Base-by-base conservation (phyloP, 2,113 vertebrate species). In the Sphaerodactylus townsendi region DNA sequence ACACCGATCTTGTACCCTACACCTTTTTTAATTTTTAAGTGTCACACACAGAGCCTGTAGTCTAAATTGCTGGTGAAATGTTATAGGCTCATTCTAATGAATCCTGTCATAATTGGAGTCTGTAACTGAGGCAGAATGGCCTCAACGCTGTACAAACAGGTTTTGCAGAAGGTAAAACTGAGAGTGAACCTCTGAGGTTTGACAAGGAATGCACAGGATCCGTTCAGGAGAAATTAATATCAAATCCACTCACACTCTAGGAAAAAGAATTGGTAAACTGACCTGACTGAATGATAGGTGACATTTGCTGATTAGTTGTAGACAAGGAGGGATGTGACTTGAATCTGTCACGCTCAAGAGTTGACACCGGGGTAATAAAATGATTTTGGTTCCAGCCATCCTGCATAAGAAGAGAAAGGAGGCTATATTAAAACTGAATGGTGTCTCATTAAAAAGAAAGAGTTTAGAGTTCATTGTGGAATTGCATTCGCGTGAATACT, bases 381-480 rank as follows among this genome's bases (percentile, higher is more conserved):
- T 99, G 98, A 96, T 98, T 99, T 93, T 99, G 98, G 96, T 97
- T 99, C 98, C 98, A 99, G 85, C 98, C 98, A 50, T 99, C 98
- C 98, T 99, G 92, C 41, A 65, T 35, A 88, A 86, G 59, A 88
- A 81, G 76, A 72, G 90, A 73, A 90, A 86, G 84, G 85, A 76
- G 82, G 84, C 73, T 84, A 74, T 28, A 86, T 82, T 37, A 90
- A 46, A 85, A 91, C 89, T 68, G 88, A 91, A 87, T 70, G 0
- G 14, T 28, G 84, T 90, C 84, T 84, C 78, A 81, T 83, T 85
- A 87, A 65, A n/a, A 82, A 53, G 35, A 72, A 76, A 72, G 81
- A 69, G 83, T 90, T 84, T 80, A 5, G 1, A 83, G 53, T 64
- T 0, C 82, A 83, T 30, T 77, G 65, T 11, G 73, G 73, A 82